These are phyloP conservation scores for Dasypogon diadema DNA, from an alignment of 2,888 invertebrate species.

Conservation along the genomic window DNA sequence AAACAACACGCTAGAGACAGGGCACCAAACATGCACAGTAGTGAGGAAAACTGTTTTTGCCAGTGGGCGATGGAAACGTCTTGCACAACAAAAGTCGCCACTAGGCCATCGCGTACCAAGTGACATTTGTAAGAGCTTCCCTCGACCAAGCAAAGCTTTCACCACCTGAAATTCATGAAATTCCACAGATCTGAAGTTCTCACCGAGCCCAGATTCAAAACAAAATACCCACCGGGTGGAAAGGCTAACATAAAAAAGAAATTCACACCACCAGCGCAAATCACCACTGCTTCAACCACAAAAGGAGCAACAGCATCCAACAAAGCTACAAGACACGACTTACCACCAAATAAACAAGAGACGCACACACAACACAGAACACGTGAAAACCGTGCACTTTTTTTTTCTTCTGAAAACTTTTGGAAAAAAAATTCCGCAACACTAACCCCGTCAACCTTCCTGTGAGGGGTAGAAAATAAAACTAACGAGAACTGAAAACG, in stretches of 20 bases:
- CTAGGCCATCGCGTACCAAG: neutral
- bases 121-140: neutral
- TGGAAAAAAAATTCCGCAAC: slow-evolving; percentile 29
- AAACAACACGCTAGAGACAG: too few species aligned
- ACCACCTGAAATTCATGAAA: neutral
- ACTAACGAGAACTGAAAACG: slow-evolving; percentile 59
- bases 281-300: neutral
- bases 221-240: neutral
- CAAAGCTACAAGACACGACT: neutral
- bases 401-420: slow-evolving; percentile 7
- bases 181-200: neutral
- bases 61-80: neutral
- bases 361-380: slow-evolving; percentile 22
- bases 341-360: slow-evolving; percentile 42
- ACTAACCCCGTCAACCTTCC: slow-evolving; percentile 57
- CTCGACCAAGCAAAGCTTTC: neutral
- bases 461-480: slow-evolving; percentile 60
- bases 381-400: slow-evolving; percentile 30
- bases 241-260: neutral
- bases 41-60: too few species aligned
- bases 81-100: neutral
- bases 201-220: neutral
- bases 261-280: neutral
- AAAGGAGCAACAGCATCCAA: neutral
- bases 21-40: too few species aligned